These are phyloP conservation scores for Montipora foliosa DNA, from an alignment of 64 coral and sea anemone species.

Conservation along the genomic window DNA sequence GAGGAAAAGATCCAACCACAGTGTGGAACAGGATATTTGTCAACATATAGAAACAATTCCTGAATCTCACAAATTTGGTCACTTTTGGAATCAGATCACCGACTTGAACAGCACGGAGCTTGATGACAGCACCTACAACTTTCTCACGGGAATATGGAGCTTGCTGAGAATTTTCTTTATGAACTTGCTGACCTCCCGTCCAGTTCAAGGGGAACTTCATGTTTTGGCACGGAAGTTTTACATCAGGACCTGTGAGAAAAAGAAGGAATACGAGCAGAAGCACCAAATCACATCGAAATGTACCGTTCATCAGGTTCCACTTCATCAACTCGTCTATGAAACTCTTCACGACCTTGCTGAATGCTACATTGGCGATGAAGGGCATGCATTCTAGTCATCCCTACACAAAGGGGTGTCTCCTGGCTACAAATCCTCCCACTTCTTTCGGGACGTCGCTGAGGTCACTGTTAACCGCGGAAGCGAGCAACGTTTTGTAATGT, in stretches of 20 bases:
- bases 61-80: not conserved
- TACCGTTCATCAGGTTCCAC: not conserved
- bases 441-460: not conserved
- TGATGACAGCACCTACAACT: not conserved
- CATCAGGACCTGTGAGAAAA: conserved; percentile 7
- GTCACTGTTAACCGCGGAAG: not conserved
- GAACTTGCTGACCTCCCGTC: not conserved
- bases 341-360: not conserved
- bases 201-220: no score
- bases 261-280: not conserved
- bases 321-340: not conserved
- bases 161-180: not conserved
- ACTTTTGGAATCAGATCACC: conserved; percentile 21
- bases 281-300: not conserved
- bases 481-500: not conserved
- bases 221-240: conserved; percentile 15
- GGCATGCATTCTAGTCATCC: not conserved
- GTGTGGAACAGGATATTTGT: conserved; percentile 30
- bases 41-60: not conserved
- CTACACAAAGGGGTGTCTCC: conserved; percentile 45
- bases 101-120: conserved; percentile 9
- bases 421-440: not conserved
- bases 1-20: not conserved
- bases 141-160: not conserved
- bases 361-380: not conserved